Evolutionary conservation across 2,888 invertebrate species (phyloP).

Genomic region (Glomeris marginata): DNA sequence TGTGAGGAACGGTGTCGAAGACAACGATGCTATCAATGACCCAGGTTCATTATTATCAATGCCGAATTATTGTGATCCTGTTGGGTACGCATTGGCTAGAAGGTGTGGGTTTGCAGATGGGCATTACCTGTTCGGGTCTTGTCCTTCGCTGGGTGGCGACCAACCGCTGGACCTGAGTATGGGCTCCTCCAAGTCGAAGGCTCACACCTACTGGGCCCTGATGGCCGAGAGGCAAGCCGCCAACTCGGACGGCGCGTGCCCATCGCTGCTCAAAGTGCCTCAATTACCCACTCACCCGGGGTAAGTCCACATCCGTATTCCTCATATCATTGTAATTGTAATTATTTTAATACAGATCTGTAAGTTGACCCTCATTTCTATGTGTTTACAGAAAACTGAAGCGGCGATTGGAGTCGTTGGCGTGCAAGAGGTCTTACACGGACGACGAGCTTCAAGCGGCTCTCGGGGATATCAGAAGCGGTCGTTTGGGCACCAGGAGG

Average conservation of each 20-base stretch:
- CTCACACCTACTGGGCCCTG: constrained; percentile 2
- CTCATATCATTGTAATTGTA: background rate
- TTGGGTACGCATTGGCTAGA: too few species aligned
- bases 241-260: constrained; percentile 4
- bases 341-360: background rate
- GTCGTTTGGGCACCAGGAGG: constrained; percentile 77
- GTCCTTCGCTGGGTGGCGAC: constrained; percentile 15
- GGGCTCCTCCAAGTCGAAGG: constrained; percentile 15
- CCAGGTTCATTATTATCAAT: too few species aligned
- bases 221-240: background rate
- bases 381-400: constrained; percentile 39
- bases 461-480: constrained; percentile 83
- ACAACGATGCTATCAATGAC: too few species aligned
- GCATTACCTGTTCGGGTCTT: too few species aligned
- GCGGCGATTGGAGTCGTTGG: constrained; percentile 39
- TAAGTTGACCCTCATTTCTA: background rate
- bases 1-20: too few species aligned
- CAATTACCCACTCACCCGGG: constrained; percentile 19
- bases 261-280: constrained; percentile 20
- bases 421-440: constrained; percentile 69
- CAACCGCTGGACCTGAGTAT: constrained; percentile 22
- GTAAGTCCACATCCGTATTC: constrained; percentile 15
- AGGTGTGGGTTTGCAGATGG: too few species aligned
- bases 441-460: constrained; percentile 88
- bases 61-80: too few species aligned